Base-by-base conservation (phyloP, 2,797 vertebrate genomes). In the Paratrypauchen microcephalus region DNA sequence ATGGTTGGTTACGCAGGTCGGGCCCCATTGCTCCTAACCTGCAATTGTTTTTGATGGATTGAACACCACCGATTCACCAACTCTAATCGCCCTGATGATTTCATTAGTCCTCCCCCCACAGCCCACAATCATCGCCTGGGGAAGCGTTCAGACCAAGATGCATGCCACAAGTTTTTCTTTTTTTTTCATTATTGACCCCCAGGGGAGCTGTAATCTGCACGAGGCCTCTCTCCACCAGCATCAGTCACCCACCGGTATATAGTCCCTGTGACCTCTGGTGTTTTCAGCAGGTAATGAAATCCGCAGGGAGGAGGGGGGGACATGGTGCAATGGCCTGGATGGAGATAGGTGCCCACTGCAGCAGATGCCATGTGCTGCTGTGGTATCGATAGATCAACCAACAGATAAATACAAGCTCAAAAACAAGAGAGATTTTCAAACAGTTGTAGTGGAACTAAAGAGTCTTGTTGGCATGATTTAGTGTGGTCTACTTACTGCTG, bases 261-360 rank as follows among this genome's bases (percentile, higher is more conserved):
- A 47, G 77, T 82, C 78, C 74, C 4, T 2, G 75, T 87, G 85
- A 84, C 68, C 61, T 63, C 69, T 58, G 57, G 15, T 70, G 79
- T 71, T 78, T 85, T 87, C 78, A 70, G 66, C 70, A 81, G 84
- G 78, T 88, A 90, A 90, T 87, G 74, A 83, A 83, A 86, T 86
- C 81, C 82, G 85, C 70, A 4, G 0, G 69, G 84, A 84, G 72
- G 55, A 0, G 66, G 58, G 55, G 18, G 8, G 11, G 21, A n/a
- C n/a, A 36, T 32, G 58, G 58, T 60, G 18, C 30, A 60, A 69
- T 13, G 68, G 72, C 66, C 62, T 15, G 59, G 80, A 60, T 72
- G 70, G 71, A 77, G 52, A 82, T 82, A 80, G 56, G 73, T 30
- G 73, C 74, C 72, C 67, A 58, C 26, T 71, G 78, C 79, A 32